A percentile compares a stretch with the other conserved stretches of the same genome.
These are phyloP conservation scores for Anadara kagoshimensis DNA, from an alignment of 1,140 invertebrate species.

Conservation along the genomic window DNA sequence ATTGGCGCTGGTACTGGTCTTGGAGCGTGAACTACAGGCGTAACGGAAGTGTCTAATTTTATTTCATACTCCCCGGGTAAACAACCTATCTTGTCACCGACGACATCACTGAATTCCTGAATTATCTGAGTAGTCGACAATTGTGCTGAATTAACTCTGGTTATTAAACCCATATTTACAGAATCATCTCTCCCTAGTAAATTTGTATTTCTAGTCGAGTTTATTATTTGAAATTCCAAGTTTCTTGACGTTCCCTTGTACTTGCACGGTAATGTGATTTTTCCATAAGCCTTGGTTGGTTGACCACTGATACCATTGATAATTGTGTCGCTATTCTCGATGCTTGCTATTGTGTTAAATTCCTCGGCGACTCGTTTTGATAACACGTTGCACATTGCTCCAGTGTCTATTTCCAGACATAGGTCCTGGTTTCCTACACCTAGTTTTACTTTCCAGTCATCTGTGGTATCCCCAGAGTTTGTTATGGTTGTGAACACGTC, in stretches of 20 bases:
- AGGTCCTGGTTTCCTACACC: not conserved
- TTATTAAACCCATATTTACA: constrained; percentile 17
- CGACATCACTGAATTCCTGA: constrained; percentile 31
- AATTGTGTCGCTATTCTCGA: no score
- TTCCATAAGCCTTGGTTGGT: no score
- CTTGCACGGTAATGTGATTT: no score
- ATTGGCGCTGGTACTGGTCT: constrained; percentile 58
- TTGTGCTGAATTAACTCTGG: constrained; percentile 14
- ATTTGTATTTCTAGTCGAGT: no score
- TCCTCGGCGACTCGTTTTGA: not conserved
- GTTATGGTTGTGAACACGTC: not conserved
- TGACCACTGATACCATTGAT: no score
- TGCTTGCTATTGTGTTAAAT: not conserved
- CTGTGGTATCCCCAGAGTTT: not conserved
- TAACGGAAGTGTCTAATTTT: constrained; percentile 44
- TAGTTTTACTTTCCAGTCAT: constrained; percentile 3
- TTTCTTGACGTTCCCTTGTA: no score
- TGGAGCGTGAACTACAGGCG: constrained; percentile 49
- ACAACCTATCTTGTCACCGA: constrained; percentile 37
- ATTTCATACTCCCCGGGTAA: constrained; percentile 51
- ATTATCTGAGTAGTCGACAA: constrained; percentile 10
- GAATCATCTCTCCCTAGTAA: constrained; percentile 19
- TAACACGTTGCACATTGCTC: constrained; percentile 13
- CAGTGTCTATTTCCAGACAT: constrained; percentile 24
- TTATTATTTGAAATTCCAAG: no score